Evolutionary conservation across 2,888 invertebrate genomes (phyloP), one percentile per base, ranked within the genome.

Genomic region (Drosophila colorata): DNA sequence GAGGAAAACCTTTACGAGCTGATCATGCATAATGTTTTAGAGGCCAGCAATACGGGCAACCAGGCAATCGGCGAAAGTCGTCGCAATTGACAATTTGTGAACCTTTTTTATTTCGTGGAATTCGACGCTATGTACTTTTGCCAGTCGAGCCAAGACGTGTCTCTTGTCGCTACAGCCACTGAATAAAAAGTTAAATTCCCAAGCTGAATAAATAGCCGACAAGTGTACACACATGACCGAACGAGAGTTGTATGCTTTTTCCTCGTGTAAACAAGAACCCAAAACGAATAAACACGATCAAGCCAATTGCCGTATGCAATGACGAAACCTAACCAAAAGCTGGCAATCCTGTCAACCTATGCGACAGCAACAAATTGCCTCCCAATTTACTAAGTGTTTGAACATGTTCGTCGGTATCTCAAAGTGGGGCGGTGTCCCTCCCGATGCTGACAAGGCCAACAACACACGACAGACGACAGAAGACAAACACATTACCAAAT

Each of bases 191-290:
- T 71, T 75, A 47, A 56, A 53, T 57, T 75, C 20, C 35, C 88
- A 84, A 84, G 89, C 84, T 84, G 84, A 69, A 73, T 67, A 84
- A 84, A 84, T 68, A 84, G 47, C 23, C 52, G 56, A 44, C 48
- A 72, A 75, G 41, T 76, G 75, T 69, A 69, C 38, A 83, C 75
- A 82, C 69, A 82, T 69, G 60, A 72, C 61, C 69, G 65, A 60
- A 69, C 41, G 79, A 63, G 79, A 72, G 69, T 67, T 75, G 68
- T 70, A 51, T 82, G 53, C 58, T 78, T 74, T 74, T 69, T 79
- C 66, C 40, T 43, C 58, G 46, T 55, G 60, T 66, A 59, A 78
- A 82, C 61, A 83, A 69, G 58, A 47, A 67, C 61, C 75, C 60
- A 53, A 85, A 74, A 56, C 58, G 67, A 65, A 69, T 68, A 68